Percentiles rank a stretch among this genome's conserved stretches.
Conservation (phyloP, 2,113 vertebrate genomes). For the Henicopernis longicauda region DNA sequence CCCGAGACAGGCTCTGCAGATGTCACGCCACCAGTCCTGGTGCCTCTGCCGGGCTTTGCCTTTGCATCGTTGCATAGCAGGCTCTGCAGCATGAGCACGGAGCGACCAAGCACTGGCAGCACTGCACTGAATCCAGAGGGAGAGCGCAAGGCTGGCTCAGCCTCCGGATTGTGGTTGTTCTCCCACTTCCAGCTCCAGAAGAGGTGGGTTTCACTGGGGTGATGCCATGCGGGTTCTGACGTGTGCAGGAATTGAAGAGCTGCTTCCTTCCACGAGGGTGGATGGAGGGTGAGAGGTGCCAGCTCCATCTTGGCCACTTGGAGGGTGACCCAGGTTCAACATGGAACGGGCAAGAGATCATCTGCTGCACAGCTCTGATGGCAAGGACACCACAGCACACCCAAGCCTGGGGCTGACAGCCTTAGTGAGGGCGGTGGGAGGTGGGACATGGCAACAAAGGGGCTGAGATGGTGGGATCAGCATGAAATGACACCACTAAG, state of each 20-base stretch:
- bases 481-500: neutral
- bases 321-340: neutral
- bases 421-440: fast-evolving
- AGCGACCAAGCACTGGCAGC: neutral
- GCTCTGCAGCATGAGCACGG: neutral
- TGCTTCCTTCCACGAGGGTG: fast-evolving
- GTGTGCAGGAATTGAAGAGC: neutral
- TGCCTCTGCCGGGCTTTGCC: neutral
- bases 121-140: neutral
- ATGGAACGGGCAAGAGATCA: fast-evolving
- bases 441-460: neutral
- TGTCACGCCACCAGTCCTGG: fast-evolving
- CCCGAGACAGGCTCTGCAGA: neutral
- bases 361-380: neutral
- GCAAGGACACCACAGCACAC: neutral
- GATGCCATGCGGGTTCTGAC: neutral
- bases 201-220: neutral
- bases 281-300: neutral
- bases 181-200: neutral
- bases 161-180: neutral
- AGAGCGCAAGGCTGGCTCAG: neutral
- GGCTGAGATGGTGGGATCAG: neutral
- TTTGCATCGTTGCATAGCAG: fast-evolving
- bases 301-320: neutral
- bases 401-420: neutral